Conservation (phyloP, 30 jellyfish, hydroid and myxozoan genomes). For the Sanderia malayensis region DNA sequence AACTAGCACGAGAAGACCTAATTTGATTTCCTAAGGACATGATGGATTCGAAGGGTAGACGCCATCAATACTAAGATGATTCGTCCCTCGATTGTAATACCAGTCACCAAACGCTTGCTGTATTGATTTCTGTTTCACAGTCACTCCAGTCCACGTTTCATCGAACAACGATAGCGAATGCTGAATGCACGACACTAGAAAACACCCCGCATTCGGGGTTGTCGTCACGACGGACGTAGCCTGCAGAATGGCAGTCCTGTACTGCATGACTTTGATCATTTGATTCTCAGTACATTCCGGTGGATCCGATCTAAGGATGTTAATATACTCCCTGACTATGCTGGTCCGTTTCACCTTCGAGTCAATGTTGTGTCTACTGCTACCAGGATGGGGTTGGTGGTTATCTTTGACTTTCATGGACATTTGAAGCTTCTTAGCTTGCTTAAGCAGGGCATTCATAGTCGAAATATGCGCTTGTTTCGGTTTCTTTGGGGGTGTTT, state of each 20-base stretch:
- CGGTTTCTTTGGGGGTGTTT: background rate
- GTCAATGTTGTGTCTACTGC: constrained; percentile 22
- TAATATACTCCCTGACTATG: constrained; percentile 89
- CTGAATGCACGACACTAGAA: constrained; percentile 92
- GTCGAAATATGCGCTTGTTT: background rate
- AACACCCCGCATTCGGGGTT: constrained; percentile 82
- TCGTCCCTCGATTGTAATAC: constrained; percentile 83
- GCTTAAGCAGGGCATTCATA: background rate
- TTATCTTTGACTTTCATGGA: background rate
- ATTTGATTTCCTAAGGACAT: constrained; percentile 95
- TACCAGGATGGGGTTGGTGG: no score
- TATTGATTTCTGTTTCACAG: constrained; percentile 79
- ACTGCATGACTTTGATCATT: constrained; percentile 85
- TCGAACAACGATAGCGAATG: constrained; percentile 96
- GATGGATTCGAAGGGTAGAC: constrained; percentile 96
- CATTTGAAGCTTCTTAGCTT: background rate
- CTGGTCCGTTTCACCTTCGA: constrained; percentile 79
- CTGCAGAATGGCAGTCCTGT: constrained; percentile 83
- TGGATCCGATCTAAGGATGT: constrained; percentile 97
- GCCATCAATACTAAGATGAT: constrained; percentile 75
- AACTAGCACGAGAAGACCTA: no score
- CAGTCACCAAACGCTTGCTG: constrained; percentile 99
- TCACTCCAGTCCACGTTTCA: constrained; percentile 97
- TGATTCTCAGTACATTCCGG: constrained; percentile 98
- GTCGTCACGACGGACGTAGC: constrained; percentile 75